Evolutionary conservation across 2,113 vertebrate species (phyloP).

Genomic region (Willisornis vidua): DNA sequence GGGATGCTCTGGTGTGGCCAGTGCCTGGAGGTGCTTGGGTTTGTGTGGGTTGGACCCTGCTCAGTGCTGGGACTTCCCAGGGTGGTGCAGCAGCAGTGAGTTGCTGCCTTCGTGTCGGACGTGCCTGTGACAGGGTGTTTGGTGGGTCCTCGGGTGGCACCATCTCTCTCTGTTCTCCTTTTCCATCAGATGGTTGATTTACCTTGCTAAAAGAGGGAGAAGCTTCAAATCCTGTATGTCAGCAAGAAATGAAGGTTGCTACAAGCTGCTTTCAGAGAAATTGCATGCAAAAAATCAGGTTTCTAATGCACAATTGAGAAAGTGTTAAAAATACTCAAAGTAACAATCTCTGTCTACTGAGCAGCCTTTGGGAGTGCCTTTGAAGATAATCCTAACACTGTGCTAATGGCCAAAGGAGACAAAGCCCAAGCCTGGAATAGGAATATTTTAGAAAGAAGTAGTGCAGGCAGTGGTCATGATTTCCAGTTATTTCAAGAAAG

Average conservation of each 20-base stretch:
- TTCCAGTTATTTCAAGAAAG: neutral
- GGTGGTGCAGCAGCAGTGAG: neutral
- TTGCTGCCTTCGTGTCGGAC: neutral
- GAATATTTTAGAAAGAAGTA: neutral
- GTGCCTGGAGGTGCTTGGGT: neutral
- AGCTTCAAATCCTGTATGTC: neutral
- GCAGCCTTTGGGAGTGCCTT: neutral
- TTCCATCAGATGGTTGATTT: neutral
- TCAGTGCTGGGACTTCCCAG: rapidly evolving
- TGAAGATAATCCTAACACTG: neutral
- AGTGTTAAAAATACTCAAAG: neutral
- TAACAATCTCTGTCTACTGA: neutral
- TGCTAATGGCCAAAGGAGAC: neutral
- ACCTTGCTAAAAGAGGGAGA: neutral
- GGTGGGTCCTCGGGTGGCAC: neutral
- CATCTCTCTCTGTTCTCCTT: neutral
- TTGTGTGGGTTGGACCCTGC: neutral
- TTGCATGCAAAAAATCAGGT: neutral
- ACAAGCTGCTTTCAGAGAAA: neutral
- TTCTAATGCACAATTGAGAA: neutral
- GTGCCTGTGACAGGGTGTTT: rapidly evolving
- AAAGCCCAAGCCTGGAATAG: neutral
- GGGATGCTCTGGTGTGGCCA: neutral
- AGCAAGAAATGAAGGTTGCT: neutral
- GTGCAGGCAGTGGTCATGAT: neutral